Evolutionary conservation across 1,140 invertebrate species (phyloP), one percentile per base, ranked within the genome.

Genomic region (Ceratina japonica): DNA sequence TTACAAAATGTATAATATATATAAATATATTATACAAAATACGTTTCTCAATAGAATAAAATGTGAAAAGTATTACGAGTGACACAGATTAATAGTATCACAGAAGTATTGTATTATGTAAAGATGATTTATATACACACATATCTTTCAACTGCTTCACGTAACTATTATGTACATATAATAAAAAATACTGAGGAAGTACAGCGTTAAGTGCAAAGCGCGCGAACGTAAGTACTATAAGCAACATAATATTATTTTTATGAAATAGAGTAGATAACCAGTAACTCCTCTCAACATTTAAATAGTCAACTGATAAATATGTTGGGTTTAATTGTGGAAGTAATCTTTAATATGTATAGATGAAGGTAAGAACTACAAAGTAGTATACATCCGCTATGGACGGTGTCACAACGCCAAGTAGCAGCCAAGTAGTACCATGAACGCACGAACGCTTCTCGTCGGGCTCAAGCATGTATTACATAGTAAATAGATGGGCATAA

Each of bases 151-250:
- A 56, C 27, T 54, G 16, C 16, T 20, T 37, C 0, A 56, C 12
- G 20, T 16, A 44, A 44, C 2, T 44, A 3, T 56, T 56, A 56
- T 56, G n/a, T 56, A 49, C 31, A 37, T 18, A 0, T 66, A 44
- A 18, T 16, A 24, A 73, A 72, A 78, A 72, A 64, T 77, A 62
- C 20, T 64, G 16, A n/a, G 2, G 4, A 78, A 54, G 27, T 73
- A 72, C 22, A 22, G 64, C 5, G 37, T 65, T 51, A 69, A 61
- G 64, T 44, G 37, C 63, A 51, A 58, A 65, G 18, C 51, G 37
- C 44, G 13, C 24, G 56, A 78, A 51, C 31, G 24, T 77, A 71
- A 70, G 75, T 77, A 71, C 58, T 8, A 63, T 49, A 78, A 73
- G 12, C 18, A 44, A 44, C n/a, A n/a, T 44, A 44, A 8, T 44